Evolutionary conservation across 2,113 vertebrate genomes (phyloP).

Genomic region (Pelvicachromis taeniatus): DNA sequence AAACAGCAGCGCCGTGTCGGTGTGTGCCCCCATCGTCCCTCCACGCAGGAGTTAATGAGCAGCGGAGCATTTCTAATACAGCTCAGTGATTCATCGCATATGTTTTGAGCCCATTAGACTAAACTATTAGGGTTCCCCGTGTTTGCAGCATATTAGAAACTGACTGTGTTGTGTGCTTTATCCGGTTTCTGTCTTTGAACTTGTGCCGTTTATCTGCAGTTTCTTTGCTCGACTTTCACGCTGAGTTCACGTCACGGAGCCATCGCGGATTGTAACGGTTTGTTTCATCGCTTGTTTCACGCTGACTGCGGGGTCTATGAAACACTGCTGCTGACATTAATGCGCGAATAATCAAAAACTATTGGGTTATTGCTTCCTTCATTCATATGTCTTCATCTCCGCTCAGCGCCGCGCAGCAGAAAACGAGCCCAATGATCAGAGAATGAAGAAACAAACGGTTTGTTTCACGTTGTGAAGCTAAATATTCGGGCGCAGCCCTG

Average conservation of each 20-base stretch:
- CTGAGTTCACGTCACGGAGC: not conserved
- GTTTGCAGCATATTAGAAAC: not conserved
- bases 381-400: not conserved
- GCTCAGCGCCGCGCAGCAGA: not conserved
- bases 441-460: not conserved
- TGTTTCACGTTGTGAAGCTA: not conserved
- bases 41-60: conserved; percentile 45
- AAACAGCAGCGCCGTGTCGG: not conserved
- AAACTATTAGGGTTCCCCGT: not conserved
- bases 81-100: not conserved
- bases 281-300: not conserved
- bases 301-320: not conserved
- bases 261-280: not conserved
- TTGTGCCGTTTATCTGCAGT: not conserved
- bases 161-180: not conserved
- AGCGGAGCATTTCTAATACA: not conserved
- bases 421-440: not conserved
- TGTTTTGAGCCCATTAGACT: not conserved
- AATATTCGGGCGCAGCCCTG: not conserved
- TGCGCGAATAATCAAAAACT: not conserved
- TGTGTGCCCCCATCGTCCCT: not conserved
- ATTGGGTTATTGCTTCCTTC: not conserved
- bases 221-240: not conserved
- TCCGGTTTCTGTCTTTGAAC: not conserved
- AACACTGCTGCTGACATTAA: not conserved